Conservation (phyloP, 1,140 invertebrate genomes). For the Conus betulinus region DNA sequence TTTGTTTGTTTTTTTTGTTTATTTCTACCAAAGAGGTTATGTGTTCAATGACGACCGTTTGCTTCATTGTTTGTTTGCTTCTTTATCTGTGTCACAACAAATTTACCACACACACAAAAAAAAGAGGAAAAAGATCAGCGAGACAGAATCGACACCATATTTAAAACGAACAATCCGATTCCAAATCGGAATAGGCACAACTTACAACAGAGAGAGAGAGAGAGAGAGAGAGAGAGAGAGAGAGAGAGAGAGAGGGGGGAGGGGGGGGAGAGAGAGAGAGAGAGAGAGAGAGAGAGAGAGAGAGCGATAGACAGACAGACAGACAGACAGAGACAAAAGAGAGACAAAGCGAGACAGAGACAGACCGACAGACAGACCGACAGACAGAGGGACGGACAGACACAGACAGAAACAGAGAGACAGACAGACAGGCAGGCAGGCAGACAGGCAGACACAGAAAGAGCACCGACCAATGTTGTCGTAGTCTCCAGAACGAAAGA, state of each 20-base stretch:
- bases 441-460: background rate
- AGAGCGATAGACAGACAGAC: background rate
- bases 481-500: conserved; percentile 60
- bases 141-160: too few relatives aligned
- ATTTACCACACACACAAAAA: too few relatives aligned
- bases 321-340: background rate
- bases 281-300: background rate
- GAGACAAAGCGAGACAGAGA: background rate
- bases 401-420: background rate
- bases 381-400: background rate
- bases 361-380: background rate
- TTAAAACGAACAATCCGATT: too few relatives aligned
- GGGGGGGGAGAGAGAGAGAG: background rate
- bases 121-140: too few relatives aligned
- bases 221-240: background rate
- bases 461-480: conserved; percentile 50
- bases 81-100: too few relatives aligned
- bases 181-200: too few relatives aligned
- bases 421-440: background rate
- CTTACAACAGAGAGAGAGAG: background rate
- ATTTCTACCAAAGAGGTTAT: too few relatives aligned
- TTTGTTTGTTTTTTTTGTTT: too few relatives aligned
- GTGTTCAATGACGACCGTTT: too few relatives aligned
- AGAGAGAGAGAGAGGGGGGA: background rate
- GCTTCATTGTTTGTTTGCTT: too few relatives aligned